Percentiles rank a stretch among this genome's conserved stretches.
phyloP scores from a whole-genome alignment of 2,797 vertebrate species.

The Potorous gilbertii region DNA sequence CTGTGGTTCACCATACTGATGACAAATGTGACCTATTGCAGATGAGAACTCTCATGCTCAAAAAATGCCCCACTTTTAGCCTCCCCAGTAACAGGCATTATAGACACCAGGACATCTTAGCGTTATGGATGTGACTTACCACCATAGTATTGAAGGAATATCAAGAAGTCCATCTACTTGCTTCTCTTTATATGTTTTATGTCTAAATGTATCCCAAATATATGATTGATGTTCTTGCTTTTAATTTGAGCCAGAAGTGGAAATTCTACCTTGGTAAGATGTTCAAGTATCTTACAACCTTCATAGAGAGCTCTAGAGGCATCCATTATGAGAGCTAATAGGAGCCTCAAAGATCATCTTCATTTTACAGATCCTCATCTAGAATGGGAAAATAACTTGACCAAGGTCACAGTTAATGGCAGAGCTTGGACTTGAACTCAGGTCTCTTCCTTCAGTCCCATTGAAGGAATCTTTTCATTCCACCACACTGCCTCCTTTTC shows the following conservation, averaged over 20 bases:
- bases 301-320: neutral
- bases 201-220: neutral
- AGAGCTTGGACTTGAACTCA: neutral
- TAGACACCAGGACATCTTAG: neutral
- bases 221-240: neutral
- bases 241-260: neutral
- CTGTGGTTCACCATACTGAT: neutral
- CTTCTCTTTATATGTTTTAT: neutral
- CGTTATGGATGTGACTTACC: neutral
- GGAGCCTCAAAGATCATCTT: neutral
- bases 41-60: neutral
- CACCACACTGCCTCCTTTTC: neutral
- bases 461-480: neutral
- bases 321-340: neutral
- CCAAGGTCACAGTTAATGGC: neutral
- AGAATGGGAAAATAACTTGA: neutral
- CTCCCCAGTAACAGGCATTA: neutral
- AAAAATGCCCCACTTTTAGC: neutral
- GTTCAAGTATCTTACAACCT: neutral
- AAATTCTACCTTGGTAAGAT: neutral
- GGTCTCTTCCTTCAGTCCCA: neutral
- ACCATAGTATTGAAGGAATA: neutral
- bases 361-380: too few relatives aligned
- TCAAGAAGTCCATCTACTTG: neutral
- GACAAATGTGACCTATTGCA: neutral